Percentiles rank a stretch among this genome's conserved stretches.
Evolutionary conservation across 2,888 invertebrate species (phyloP).

Genomic region (Andrena fulva): DNA sequence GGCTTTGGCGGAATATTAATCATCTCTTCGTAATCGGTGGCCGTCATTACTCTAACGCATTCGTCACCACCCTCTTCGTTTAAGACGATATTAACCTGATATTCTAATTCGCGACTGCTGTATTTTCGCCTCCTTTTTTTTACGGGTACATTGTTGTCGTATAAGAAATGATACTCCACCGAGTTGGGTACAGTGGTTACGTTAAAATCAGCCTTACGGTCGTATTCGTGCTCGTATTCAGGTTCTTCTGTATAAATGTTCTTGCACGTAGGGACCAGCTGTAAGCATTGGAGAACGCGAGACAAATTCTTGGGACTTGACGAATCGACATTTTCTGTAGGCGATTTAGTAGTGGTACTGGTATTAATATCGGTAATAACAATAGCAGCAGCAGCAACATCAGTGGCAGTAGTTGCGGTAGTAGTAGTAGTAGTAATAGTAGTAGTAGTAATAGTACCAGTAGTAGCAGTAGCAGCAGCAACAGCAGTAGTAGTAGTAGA

Average conservation of each 20-base stretch:
- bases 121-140: slow-evolving; percentile 76
- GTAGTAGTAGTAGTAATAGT: not conserved
- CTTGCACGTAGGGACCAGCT: slow-evolving; percentile 76
- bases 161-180: slow-evolving; percentile 72
- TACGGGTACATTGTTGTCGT: slow-evolving; percentile 74
- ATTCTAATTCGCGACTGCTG: slow-evolving; percentile 75
- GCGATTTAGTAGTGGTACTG: not conserved
- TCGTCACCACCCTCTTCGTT: slow-evolving; percentile 65
- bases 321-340: slow-evolving; percentile 3
- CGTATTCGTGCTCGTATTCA: slow-evolving; percentile 1
- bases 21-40: slow-evolving; percentile 77
- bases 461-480: not conserved
- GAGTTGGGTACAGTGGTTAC: slow-evolving; percentile 34
- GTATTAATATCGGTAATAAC: not conserved
- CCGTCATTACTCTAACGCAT: slow-evolving; percentile 67
- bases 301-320: slow-evolving; percentile 69
- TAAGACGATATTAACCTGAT: slow-evolving; percentile 66
- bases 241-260: slow-evolving; percentile 23
- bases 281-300: slow-evolving; percentile 78
- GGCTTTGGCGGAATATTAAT: slow-evolving; percentile 74
- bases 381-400: not conserved
- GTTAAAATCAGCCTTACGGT: slow-evolving; percentile 28
- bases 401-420: not conserved
- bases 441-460: not conserved
- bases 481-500: not conserved